Percentiles rank a stretch among this genome's conserved stretches.
Evolutionary conservation across 2,797 vertebrate genomes (phyloP).

Genomic region (Pyrocephalus nanus): DNA sequence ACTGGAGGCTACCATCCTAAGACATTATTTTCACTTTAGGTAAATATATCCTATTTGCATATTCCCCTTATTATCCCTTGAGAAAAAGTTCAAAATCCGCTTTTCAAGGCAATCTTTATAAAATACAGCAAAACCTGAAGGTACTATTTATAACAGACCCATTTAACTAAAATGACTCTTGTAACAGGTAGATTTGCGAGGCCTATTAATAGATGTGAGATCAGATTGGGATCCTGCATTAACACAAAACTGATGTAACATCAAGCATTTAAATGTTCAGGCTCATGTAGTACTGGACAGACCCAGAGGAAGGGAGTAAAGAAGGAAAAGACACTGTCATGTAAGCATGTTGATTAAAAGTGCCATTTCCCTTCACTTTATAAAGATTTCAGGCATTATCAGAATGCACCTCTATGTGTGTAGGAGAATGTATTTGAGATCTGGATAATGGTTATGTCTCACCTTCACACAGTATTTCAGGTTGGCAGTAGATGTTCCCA

Average conservation of each 20-base stretch:
- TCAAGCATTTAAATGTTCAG: background rate
- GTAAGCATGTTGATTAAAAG: background rate
- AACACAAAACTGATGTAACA: background rate
- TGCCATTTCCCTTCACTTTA: background rate
- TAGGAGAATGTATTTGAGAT: background rate
- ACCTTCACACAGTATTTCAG: slow-evolving; percentile 86
- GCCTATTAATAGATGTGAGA: background rate
- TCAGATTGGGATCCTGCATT: background rate
- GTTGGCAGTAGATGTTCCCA: slow-evolving; percentile 81
- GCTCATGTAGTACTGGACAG: background rate
- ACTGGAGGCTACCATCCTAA: background rate
- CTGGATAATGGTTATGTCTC: background rate
- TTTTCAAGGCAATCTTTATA: background rate
- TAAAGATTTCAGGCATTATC: background rate
- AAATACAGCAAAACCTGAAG: background rate
- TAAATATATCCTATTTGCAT: background rate
- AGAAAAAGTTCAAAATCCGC: background rate
- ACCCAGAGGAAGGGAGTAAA: background rate
- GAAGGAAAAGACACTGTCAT: background rate
- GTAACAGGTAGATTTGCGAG: background rate
- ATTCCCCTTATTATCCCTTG: background rate
- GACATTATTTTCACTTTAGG: background rate
- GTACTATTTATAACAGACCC: background rate
- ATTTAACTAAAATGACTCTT: background rate
- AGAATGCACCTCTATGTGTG: background rate